Conservation (phyloP, 2,888 invertebrate genomes). For the Tolmerus cingulatus region DNA sequence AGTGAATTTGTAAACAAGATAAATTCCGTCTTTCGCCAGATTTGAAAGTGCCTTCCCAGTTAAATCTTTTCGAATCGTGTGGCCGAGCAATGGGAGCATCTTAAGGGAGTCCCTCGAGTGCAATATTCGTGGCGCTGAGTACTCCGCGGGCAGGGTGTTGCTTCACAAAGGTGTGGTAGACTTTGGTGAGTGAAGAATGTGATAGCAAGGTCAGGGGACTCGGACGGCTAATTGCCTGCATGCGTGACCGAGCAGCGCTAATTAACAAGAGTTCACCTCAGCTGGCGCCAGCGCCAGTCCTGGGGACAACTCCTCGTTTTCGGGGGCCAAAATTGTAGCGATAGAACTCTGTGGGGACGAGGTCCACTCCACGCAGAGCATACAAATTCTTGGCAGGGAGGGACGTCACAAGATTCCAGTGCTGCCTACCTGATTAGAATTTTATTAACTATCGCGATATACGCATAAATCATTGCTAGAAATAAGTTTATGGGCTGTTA, state of each 20-base stretch:
- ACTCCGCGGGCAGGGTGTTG: neutral
- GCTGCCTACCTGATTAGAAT: conserved; percentile 22
- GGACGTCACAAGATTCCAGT: conserved; percentile 27
- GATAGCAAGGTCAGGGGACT: conserved; percentile 32
- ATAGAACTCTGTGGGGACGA: neutral
- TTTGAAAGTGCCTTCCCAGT: neutral
- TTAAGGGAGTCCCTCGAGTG: neutral
- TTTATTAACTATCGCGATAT: neutral
- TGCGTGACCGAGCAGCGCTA: neutral
- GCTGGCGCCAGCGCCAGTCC: neutral
- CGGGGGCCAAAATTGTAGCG: neutral
- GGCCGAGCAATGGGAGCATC: neutral
- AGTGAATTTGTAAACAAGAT: conserved; percentile 31
- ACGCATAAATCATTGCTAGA: neutral
- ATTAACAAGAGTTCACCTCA: neutral
- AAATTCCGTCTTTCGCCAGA: neutral
- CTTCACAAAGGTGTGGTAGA: conserved; percentile 32
- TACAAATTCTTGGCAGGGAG: neutral
- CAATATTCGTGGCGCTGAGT: neutral
- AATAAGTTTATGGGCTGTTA: conserved; percentile 24
- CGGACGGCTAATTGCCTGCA: neutral
- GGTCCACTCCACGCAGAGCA: neutral
- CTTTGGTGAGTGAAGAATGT: conserved; percentile 38
- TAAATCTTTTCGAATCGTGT: neutral
- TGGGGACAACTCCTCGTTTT: neutral